phyloP scores from a whole-genome alignment of 2,113 vertebrate genomes.

The Nipponia nippon region DNA sequence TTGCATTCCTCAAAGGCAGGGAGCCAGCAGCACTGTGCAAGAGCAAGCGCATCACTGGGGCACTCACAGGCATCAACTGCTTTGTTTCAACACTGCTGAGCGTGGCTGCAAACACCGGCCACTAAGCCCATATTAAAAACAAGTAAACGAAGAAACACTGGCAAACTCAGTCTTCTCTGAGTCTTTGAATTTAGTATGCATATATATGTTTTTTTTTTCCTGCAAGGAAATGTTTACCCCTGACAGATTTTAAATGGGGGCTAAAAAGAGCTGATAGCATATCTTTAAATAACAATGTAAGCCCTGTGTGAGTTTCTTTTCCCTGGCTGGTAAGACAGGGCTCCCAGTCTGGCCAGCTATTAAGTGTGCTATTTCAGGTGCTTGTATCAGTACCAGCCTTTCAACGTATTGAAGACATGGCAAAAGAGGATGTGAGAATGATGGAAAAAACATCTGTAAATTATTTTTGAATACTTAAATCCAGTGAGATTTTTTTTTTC shows the following conservation, averaged over 20 bases:
- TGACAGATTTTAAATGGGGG: not conserved
- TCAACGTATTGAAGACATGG: not conserved
- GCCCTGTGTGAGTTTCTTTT: not conserved
- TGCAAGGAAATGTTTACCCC: not conserved
- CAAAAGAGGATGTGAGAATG: not conserved
- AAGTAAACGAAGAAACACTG: not conserved
- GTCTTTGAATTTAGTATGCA: not conserved
- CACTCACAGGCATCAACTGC: not conserved
- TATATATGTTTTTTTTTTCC: not conserved
- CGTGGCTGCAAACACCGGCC: accelerated
- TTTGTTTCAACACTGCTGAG: not conserved
- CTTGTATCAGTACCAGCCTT: not conserved
- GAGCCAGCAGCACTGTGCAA: not conserved
- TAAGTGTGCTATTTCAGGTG: not conserved
- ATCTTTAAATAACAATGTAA: not conserved
- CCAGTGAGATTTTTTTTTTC: accelerated
- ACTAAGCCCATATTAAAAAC: not conserved
- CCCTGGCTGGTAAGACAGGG: not conserved
- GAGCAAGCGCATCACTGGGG: not conserved
- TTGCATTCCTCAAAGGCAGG: not conserved
- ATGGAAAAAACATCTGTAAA: no score
- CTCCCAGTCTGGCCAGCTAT: not conserved
- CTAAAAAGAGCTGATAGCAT: not conserved
- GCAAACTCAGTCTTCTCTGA: not conserved
- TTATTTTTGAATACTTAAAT: not conserved